phyloP scores from a whole-genome alignment of 2,888 invertebrate genomes.

The Oconnorella tubifera region DNA sequence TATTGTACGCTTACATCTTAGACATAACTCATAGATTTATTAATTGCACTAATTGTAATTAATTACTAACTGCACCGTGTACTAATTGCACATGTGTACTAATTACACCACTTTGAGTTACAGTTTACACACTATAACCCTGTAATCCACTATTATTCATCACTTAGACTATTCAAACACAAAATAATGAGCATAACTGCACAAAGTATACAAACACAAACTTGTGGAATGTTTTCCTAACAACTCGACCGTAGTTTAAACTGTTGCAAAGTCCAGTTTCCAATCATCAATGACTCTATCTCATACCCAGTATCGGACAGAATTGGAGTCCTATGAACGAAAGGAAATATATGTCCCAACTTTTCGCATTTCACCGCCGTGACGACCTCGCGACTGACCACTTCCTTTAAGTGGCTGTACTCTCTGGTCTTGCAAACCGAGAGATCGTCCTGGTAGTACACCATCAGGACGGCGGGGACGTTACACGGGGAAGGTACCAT shows the following conservation, averaged over 20 bases:
- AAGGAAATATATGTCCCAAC: constrained; percentile 3
- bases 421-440: background rate
- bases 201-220: too few relatives aligned
- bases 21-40: too few relatives aligned
- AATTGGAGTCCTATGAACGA: background rate
- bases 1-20: too few relatives aligned
- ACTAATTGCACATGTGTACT: too few relatives aligned
- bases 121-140: too few relatives aligned
- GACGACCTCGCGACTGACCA: background rate
- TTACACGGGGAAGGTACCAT: constrained; percentile 30
- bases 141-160: too few relatives aligned
- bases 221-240: too few relatives aligned
- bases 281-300: background rate
- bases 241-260: background rate
- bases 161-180: too few relatives aligned
- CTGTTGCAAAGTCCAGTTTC: background rate
- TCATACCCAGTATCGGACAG: background rate
- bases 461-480: constrained; percentile 19
- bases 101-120: too few relatives aligned
- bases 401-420: constrained; percentile 6
- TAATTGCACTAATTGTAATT: too few relatives aligned
- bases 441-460: constrained; percentile 20
- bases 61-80: too few relatives aligned
- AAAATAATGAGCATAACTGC: too few relatives aligned
- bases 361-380: background rate